These are phyloP conservation scores for Drosophila lini DNA, from an alignment of 1,140 invertebrate species.

Conservation along the genomic window DNA sequence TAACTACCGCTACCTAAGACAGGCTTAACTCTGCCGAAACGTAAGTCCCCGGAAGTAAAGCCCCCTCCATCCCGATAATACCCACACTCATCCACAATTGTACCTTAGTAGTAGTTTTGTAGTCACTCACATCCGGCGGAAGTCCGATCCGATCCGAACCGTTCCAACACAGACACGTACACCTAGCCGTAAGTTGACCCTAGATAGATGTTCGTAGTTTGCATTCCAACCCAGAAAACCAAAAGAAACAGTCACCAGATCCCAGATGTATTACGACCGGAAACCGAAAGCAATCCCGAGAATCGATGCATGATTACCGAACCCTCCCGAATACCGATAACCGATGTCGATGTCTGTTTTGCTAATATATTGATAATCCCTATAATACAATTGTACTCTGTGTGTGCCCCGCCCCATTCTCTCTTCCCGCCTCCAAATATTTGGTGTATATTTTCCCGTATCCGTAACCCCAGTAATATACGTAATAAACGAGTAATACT, in stretches of 20 bases:
- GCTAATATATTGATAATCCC: constrained; percentile 5
- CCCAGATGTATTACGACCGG: constrained; percentile 15
- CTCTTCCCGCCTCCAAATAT: constrained; percentile 21
- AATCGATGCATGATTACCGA: constrained; percentile 29
- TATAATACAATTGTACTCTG: constrained; percentile 20
- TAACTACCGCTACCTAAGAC: constrained; percentile 33
- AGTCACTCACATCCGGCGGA: constrained; percentile 52
- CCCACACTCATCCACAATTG: constrained; percentile 51
- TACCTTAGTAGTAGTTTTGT: constrained; percentile 82
- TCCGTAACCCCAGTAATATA: constrained; percentile 34
- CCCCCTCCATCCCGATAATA: constrained; percentile 3
- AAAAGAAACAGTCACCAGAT: constrained; percentile 6
- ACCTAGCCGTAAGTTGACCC: constrained; percentile 17
- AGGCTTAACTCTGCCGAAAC: constrained; percentile 8
- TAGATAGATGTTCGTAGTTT: constrained; percentile 66
- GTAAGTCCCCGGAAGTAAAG: constrained; percentile 13
- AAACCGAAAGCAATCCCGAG: constrained; percentile 15
- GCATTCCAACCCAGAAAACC: constrained; percentile 7
- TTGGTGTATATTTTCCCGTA: constrained; percentile 42
- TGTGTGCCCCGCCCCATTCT: constrained; percentile 20
- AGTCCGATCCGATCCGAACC: constrained; percentile 2
- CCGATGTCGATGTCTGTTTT: constrained; percentile 46
- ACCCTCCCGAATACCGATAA: constrained; percentile 9
- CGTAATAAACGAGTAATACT: constrained; percentile 30
- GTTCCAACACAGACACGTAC: constrained; percentile 27